phyloP scores from a whole-genome alignment of 2,113 vertebrate species.

The Oxygymnocypris stewartii region DNA sequence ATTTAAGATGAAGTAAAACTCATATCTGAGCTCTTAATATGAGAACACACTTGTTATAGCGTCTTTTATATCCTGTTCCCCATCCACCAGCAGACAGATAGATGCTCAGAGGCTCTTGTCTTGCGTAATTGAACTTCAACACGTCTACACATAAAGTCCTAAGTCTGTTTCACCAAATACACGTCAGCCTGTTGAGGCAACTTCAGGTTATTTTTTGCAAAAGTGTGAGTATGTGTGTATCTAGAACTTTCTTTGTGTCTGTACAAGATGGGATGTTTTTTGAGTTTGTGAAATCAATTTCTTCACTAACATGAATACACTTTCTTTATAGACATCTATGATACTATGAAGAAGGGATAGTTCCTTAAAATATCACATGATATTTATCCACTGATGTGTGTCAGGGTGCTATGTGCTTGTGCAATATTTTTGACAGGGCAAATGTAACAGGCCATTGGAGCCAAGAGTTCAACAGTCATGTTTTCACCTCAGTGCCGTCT shows the following conservation, averaged over 20 bases:
- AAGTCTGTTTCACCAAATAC: constrained; percentile 68
- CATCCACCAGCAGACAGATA: background rate
- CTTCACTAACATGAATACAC: background rate
- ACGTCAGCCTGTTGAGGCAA: constrained; percentile 61
- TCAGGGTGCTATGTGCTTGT: background rate
- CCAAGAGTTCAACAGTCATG: background rate
- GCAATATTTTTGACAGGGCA: constrained; percentile 15
- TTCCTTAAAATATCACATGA: background rate
- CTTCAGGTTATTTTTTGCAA: constrained; percentile 29
- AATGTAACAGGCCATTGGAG: background rate
- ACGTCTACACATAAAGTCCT: constrained; percentile 61
- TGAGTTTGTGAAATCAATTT: background rate
- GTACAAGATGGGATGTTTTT: background rate
- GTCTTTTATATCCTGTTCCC: background rate
- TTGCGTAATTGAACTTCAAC: constrained; percentile 61
- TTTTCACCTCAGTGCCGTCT: background rate
- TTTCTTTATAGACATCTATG: too few species aligned
- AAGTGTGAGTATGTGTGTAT: background rate
- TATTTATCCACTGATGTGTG: background rate
- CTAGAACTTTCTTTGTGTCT: background rate
- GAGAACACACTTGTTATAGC: background rate
- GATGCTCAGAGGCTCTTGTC: constrained; percentile 7
- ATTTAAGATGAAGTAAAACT: background rate
- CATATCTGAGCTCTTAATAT: background rate
- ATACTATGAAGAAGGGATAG: too few species aligned